phyloP scores from a whole-genome alignment of 2,888 invertebrate genomes.

The Lasioglossum vierecki region DNA sequence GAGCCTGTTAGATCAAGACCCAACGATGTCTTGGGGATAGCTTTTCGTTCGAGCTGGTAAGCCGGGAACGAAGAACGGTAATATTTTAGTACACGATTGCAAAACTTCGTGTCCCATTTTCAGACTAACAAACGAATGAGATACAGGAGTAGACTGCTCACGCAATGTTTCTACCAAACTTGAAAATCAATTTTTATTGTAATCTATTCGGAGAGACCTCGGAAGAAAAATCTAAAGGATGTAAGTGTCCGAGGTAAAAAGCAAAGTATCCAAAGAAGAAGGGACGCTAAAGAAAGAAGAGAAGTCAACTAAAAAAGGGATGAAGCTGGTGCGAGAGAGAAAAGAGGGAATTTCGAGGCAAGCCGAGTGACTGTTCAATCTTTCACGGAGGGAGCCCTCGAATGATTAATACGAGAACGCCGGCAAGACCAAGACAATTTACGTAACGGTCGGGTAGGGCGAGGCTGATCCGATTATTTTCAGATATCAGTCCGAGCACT shows the following conservation, averaged over 20 bases:
- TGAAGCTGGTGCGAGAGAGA: background rate
- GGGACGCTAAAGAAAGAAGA: background rate
- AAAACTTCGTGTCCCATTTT: background rate
- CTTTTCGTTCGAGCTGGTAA: background rate
- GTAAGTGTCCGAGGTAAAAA: background rate
- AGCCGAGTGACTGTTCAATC: constrained; percentile 60
- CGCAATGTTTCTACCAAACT: too few relatives aligned
- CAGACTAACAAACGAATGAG: too few relatives aligned
- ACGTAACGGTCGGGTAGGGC: constrained; percentile 67
- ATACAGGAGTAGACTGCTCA: too few relatives aligned
- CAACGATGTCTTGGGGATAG: background rate
- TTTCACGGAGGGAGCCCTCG: constrained; percentile 57
- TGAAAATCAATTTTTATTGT: too few relatives aligned
- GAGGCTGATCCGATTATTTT: constrained; percentile 69
- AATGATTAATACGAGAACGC: constrained; percentile 77
- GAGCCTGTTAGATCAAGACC: constrained; percentile 28
- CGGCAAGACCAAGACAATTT: constrained; percentile 72
- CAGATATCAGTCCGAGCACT: constrained; percentile 21
- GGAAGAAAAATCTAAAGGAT: background rate
- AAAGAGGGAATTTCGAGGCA: constrained; percentile 45
- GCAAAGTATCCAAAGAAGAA: background rate
- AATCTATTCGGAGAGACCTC: too few relatives aligned
- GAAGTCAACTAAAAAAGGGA: background rate
- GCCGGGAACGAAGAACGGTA: background rate
- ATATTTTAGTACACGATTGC: background rate